Conservation (phyloP, 1,140 invertebrate species). For the Holotrichia oblita region DNA sequence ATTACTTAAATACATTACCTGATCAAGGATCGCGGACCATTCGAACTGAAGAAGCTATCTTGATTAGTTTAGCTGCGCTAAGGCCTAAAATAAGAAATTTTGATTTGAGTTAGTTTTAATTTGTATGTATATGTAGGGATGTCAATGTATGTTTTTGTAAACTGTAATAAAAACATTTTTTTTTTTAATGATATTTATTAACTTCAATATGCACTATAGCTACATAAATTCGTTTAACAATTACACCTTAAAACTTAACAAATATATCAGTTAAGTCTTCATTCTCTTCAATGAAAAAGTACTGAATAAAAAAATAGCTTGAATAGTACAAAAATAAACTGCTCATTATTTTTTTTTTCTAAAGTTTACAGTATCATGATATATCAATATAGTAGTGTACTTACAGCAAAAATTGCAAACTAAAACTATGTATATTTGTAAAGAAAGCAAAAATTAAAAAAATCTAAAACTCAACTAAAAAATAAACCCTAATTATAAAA, state of each 20-base stretch:
- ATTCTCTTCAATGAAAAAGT: slow-evolving; percentile 34
- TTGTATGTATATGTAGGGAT: not conserved
- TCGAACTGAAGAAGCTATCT: slow-evolving; percentile 93
- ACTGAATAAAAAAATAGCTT: slow-evolving; percentile 31
- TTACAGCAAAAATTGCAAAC: slow-evolving; percentile 15
- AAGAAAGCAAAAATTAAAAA: not conserved
- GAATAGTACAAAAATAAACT: slow-evolving; percentile 37
- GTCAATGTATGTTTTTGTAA: no score
- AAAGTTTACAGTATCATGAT: slow-evolving; percentile 31
- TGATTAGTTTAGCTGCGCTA: slow-evolving; percentile 81
- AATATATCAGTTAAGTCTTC: slow-evolving; percentile 39
- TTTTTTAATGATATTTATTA: slow-evolving; percentile 30
- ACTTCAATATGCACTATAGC: slow-evolving; percentile 33
- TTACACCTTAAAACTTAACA: slow-evolving; percentile 39
- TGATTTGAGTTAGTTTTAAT: slow-evolving; percentile 53
- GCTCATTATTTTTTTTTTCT: not conserved
- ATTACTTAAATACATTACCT: slow-evolving; percentile 94
- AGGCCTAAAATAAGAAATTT: slow-evolving; percentile 68
- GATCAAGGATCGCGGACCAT: slow-evolving; percentile 94
- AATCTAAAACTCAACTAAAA: slow-evolving; percentile 26
- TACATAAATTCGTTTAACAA: slow-evolving; percentile 42
- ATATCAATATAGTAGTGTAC: slow-evolving; percentile 20
- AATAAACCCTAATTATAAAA: slow-evolving; percentile 31
- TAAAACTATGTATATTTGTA: not conserved
- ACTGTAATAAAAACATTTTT: no score